Percentiles rank a stretch among this genome's conserved stretches.
Evolutionary conservation across 2,797 vertebrate species (phyloP).

Genomic region (Malacoraja senta): DNA sequence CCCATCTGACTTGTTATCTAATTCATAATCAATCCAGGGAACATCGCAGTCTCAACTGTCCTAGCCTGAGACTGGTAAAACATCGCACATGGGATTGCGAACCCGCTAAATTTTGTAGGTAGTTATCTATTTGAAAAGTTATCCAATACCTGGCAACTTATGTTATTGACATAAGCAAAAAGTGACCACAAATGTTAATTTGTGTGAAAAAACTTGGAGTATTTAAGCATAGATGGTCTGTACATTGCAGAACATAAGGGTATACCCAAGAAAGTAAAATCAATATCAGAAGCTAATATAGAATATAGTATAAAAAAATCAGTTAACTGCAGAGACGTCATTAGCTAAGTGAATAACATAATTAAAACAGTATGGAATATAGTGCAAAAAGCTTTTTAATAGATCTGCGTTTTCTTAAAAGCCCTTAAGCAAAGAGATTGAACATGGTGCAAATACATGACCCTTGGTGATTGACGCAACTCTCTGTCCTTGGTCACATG

Average conservation of each 20-base stretch:
- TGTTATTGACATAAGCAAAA: not conserved
- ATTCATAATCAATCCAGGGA: slow-evolving; percentile 16
- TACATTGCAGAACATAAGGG: not conserved
- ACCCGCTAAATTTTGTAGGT: not conserved
- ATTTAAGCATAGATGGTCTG: not conserved
- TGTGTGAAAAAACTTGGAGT: not conserved
- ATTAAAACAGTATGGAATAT: slow-evolving; percentile 35
- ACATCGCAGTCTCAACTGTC: slow-evolving; percentile 12
- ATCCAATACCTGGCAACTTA: not conserved
- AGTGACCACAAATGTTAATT: not conserved
- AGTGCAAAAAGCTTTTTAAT: slow-evolving; percentile 36
- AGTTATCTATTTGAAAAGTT: not conserved
- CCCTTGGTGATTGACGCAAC: slow-evolving; percentile 20
- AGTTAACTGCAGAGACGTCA: slow-evolving; percentile 37
- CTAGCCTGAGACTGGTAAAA: not conserved
- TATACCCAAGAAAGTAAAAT: slow-evolving; percentile 1
- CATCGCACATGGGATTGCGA: not conserved
- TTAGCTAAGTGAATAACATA: slow-evolving; percentile 33
- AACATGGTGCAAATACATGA: slow-evolving; percentile 32
- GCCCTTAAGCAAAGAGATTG: slow-evolving; percentile 35
- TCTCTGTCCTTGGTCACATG: slow-evolving; percentile 28
- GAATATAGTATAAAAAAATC: slow-evolving; percentile 32
- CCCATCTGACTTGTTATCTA: slow-evolving; percentile 13
- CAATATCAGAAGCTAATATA: slow-evolving; percentile 35
- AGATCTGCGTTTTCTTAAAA: slow-evolving; percentile 36